A percentile compares a stretch with the other conserved stretches of the same genome.
Evolutionary conservation across 2,113 vertebrate species (phyloP).

Genomic region (Axis porcinus): DNA sequence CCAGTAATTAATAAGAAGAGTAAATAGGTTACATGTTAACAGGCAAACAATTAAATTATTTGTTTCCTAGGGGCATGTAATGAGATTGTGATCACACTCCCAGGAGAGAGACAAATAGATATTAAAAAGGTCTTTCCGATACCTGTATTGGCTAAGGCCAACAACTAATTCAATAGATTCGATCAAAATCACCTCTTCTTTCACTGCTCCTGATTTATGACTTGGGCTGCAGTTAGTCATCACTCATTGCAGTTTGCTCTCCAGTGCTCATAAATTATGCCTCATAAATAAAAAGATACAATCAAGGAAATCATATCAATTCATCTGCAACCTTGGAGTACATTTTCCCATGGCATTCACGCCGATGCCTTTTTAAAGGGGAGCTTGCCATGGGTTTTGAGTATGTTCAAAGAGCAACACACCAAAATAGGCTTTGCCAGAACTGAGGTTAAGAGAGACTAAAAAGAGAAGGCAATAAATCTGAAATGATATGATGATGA

Average conservation of each 20-base stretch:
- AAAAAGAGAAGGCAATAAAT: conserved; percentile 27
- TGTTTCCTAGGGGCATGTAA: conserved; percentile 85
- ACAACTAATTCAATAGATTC: conserved; percentile 98
- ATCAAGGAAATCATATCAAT: conserved; percentile 97
- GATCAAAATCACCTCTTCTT: conserved; percentile 93
- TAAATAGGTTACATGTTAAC: conserved; percentile 79
- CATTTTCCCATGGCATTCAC: conserved; percentile 83
- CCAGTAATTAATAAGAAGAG: conserved; percentile 77
- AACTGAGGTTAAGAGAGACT: background rate
- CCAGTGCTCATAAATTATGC: conserved; percentile 95
- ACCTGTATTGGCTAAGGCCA: conserved; percentile 93
- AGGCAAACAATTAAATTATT: conserved; percentile 85
- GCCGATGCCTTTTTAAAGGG: conserved; percentile 89
- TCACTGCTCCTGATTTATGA: conserved; percentile 93
- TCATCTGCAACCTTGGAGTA: conserved; percentile 86
- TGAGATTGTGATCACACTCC: conserved; percentile 86
- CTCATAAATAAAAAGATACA: conserved; percentile 99
- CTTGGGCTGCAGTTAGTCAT: conserved; percentile 86
- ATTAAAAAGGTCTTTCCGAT: conserved; percentile 98
- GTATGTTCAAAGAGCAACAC: conserved; percentile 42
- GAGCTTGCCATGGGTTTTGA: conserved; percentile 80
- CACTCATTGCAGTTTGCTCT: conserved; percentile 91
- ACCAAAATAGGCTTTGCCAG: conserved; percentile 6
- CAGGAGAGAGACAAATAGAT: conserved; percentile 90
- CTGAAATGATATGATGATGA: background rate